Conservation (phyloP, 2,797 vertebrate genomes). For the Peromyscus melanophrys region DNA sequence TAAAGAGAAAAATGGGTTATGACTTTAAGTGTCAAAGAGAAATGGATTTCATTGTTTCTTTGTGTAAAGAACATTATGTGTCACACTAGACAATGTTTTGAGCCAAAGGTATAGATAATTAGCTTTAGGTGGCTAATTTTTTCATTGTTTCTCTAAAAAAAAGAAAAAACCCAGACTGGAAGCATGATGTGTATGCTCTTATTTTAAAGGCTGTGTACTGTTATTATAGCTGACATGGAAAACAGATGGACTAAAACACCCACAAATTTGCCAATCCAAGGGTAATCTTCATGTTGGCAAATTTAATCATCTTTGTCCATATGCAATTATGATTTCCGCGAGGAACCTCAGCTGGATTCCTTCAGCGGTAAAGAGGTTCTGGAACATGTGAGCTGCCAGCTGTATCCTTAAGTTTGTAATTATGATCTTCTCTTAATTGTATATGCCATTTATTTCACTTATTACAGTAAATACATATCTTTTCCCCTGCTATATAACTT, state of each 20-base stretch:
- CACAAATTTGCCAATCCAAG: constrained; percentile 10
- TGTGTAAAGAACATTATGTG: constrained; percentile 43
- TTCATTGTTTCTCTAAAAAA: background rate
- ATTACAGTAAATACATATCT: background rate
- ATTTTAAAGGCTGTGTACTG: constrained; percentile 51
- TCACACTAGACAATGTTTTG: background rate
- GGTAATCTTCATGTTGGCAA: constrained; percentile 62
- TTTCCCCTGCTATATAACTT: constrained; percentile 32
- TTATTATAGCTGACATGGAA: constrained; percentile 41
- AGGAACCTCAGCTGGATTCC: constrained; percentile 49
- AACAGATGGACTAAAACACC: constrained; percentile 55
- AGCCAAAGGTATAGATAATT: background rate
- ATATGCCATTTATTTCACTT: constrained; percentile 36
- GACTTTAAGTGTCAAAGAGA: constrained; percentile 58
- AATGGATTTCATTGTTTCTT: constrained; percentile 27
- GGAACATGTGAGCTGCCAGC: background rate
- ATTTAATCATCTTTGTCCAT: constrained; percentile 65
- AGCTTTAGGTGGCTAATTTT: constrained; percentile 32
- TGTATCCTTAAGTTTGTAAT: constrained; percentile 14
- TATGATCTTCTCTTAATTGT: constrained; percentile 57
- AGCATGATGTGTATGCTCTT: constrained; percentile 22
- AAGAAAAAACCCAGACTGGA: background rate
- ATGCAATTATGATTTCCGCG: constrained; percentile 50
- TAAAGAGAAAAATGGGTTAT: constrained; percentile 23
- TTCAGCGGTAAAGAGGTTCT: background rate